A percentile compares a stretch with the other conserved stretches of the same genome.
phyloP scores from a whole-genome alignment of 2,888 invertebrate species.

The Cryptus viduatorius region DNA sequence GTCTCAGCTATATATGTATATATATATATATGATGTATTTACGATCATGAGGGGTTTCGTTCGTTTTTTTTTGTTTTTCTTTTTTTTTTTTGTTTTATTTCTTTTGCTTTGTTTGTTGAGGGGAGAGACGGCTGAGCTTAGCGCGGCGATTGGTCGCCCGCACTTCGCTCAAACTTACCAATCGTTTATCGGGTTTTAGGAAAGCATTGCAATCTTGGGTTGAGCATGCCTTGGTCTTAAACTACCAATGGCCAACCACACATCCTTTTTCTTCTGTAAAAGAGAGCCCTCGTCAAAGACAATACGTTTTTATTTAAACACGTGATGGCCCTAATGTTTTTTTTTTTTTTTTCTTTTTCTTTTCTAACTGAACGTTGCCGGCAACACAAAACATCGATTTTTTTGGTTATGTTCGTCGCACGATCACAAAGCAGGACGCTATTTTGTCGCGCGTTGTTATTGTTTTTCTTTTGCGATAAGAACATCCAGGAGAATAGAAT shows the following conservation, averaged over 20 bases:
- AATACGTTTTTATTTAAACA: constrained; percentile 82
- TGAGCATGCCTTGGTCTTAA: constrained; percentile 85
- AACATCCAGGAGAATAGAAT: not conserved
- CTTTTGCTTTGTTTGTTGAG: constrained; percentile 42
- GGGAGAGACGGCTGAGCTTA: constrained; percentile 78
- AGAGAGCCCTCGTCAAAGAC: constrained; percentile 85
- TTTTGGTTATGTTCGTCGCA: not conserved
- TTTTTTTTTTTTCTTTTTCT: constrained; percentile 43
- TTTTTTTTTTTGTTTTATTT: constrained; percentile 41
- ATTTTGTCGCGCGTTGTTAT: not conserved
- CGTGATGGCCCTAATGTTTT: constrained; percentile 80
- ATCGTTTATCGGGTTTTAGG: constrained; percentile 84
- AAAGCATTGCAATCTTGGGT: constrained; percentile 85
- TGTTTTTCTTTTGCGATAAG: not conserved
- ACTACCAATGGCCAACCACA: constrained; percentile 85
- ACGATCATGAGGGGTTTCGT: constrained; percentile 45
- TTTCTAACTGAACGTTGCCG: constrained; percentile 49
- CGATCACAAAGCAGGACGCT: not conserved
- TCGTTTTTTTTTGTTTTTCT: constrained; percentile 13
- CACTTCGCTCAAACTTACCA: constrained; percentile 84
- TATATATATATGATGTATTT: constrained; percentile 34
- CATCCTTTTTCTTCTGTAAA: constrained; percentile 85
- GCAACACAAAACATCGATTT: constrained; percentile 30
- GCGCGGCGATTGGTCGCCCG: constrained; percentile 77
- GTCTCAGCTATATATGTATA: constrained; percentile 68